phyloP scores from a whole-genome alignment of 1,140 invertebrate genomes.

The Mercenaria mercenaria region DNA sequence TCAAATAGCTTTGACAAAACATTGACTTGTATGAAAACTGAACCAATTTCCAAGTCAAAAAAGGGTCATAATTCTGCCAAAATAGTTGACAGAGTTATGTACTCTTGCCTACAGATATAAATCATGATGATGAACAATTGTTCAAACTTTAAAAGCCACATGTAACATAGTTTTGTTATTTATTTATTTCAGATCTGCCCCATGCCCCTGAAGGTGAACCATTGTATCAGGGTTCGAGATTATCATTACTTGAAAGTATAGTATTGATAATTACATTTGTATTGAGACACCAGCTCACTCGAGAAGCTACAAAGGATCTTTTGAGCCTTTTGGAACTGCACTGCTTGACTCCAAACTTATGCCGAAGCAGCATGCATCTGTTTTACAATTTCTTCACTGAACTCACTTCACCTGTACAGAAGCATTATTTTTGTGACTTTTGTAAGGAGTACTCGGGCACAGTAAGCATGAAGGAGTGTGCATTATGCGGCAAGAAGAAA shows the following conservation, averaged over 20 bases:
- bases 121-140: too few relatives aligned
- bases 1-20: too few relatives aligned
- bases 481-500: neutral
- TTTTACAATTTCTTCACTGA: neutral
- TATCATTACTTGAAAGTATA: neutral
- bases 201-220: too few relatives aligned
- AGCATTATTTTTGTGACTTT: slow-evolving; percentile 13
- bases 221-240: neutral
- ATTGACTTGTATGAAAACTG: too few relatives aligned
- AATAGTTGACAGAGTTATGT: too few relatives aligned
- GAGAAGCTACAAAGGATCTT: slow-evolving; percentile 3
- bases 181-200: too few relatives aligned
- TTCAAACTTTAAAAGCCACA: too few relatives aligned
- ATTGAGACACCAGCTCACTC: neutral
- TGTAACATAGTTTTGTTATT: too few relatives aligned
- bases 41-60: too few relatives aligned
- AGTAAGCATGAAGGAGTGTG: neutral
- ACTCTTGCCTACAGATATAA: too few relatives aligned
- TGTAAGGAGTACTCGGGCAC: neutral
- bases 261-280: neutral
- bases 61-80: too few relatives aligned
- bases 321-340: neutral
- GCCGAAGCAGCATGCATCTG: neutral
- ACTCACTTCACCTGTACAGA: neutral
- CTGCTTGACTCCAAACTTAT: neutral